These are phyloP conservation scores for Climacteris rufus DNA, from an alignment of 2,113 vertebrate genomes.

Conservation along the genomic window DNA sequence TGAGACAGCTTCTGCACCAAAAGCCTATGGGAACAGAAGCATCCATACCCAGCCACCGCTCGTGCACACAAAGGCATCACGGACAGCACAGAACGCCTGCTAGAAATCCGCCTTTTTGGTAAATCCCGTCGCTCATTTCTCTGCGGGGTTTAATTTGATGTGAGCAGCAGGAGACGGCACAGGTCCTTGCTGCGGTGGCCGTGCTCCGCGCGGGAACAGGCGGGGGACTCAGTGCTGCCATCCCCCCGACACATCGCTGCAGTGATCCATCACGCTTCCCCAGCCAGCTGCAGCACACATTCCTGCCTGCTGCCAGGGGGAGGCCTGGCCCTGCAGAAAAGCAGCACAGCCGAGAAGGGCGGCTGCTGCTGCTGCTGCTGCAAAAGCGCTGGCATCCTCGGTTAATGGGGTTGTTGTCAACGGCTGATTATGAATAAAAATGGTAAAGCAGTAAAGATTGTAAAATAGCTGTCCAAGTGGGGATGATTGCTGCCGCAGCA, in stretches of 20 bases:
- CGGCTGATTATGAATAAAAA: constrained; percentile 4
- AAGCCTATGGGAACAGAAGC: not conserved
- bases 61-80: accelerated
- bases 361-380: not conserved
- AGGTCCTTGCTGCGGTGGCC: not conserved
- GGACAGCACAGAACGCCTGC: not conserved
- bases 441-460: not conserved
- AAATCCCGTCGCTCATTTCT: not conserved
- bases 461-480: not conserved
- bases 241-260: constrained; percentile 11
- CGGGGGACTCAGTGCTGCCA: not conserved
- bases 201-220: not conserved
- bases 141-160: not conserved
- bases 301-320: not conserved
- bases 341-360: not conserved
- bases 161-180: not conserved
- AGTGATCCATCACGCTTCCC: not conserved
- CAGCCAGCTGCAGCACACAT: not conserved
- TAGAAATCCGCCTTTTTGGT: not conserved
- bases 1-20: not conserved
- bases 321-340: not conserved
- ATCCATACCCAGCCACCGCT: not conserved
- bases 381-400: not conserved
- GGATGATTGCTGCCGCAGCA: not conserved
- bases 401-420: not conserved